A percentile compares a stretch with the other conserved stretches of the same genome.
Conservation (phyloP, 2,888 invertebrate species). For the Vannuccia rotundouncinata region DNA sequence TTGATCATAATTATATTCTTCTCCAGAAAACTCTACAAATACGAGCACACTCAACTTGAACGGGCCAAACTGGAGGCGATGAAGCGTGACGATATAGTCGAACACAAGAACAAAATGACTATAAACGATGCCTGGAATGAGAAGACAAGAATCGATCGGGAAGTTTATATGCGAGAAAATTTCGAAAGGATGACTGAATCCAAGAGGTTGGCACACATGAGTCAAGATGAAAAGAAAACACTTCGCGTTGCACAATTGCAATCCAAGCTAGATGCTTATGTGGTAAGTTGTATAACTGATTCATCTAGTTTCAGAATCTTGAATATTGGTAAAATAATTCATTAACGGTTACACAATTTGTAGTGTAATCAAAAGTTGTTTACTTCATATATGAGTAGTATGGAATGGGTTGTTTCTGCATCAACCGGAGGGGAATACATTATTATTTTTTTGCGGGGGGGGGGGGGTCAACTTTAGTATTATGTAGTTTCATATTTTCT, state of each 20-base stretch:
- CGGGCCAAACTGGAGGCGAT: not conserved
- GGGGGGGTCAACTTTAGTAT: too few relatives aligned
- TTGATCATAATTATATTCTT: not conserved
- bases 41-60: not conserved
- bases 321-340: too few relatives aligned
- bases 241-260: not conserved
- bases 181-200: not conserved
- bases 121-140: not conserved
- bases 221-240: not conserved
- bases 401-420: too few relatives aligned
- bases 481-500: too few relatives aligned
- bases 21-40: not conserved
- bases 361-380: too few relatives aligned
- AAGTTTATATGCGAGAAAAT: not conserved
- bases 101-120: not conserved
- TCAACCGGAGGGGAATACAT: too few relatives aligned
- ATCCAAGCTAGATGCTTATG: not conserved
- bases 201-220: not conserved
- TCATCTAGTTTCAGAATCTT: too few relatives aligned
- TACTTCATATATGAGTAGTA: too few relatives aligned
- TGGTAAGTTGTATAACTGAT: not conserved
- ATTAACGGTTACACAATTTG: too few relatives aligned
- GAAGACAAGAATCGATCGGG: not conserved
- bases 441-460: too few relatives aligned
- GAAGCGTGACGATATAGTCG: not conserved